Evolutionary conservation across 2,888 invertebrate genomes (phyloP), one percentile per base, ranked within the genome.

Genomic region (Orthosia incerta): DNA sequence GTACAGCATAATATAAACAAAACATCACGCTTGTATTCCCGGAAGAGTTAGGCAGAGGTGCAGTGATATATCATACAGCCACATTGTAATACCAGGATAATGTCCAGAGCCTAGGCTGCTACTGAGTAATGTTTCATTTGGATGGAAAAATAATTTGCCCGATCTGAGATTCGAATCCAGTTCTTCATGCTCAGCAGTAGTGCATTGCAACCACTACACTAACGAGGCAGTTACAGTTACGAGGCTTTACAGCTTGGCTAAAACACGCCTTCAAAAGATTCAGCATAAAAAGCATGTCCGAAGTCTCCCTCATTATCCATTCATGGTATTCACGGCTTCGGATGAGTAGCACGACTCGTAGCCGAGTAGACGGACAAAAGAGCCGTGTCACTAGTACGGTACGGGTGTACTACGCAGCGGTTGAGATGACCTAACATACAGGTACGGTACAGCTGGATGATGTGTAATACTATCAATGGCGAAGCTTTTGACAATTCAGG

Each of bases 291-390:
- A 64, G 39, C 39, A 81, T 45, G 55, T 4, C 16, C 50, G 50
- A 61, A 67, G 82, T 71, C 65, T 80, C 71, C 53, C 60, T 79
- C 71, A 57, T 79, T 67, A 76, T 60, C 55, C 48, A 79, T 79
- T 81, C 79, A 79, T 39, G 12, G 23, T 76, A 81, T 81, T 81
- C 82, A 82, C 51, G 15, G 13, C 20, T 59, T 55, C 20, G 48
- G 57, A 53, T 65, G 46, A 51, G 66, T 46, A n/a, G 56, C 45
- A n/a, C 46, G 51, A 57, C 57, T 31, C 76, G 39, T 39, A 39
- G 39, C 39, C 39, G 39, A 39, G 39, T 9, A 56, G 18, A 20
- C 13, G 26, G 23, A 80, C 56, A 69, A 79, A 79, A 50, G 50
- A 64, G 20, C n/a, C 61, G 53, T 48, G 53, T 53, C n/a, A 56